These are phyloP conservation scores for Halictus rubicundus DNA, from an alignment of 1,140 invertebrate genomes.

Conservation along the genomic window DNA sequence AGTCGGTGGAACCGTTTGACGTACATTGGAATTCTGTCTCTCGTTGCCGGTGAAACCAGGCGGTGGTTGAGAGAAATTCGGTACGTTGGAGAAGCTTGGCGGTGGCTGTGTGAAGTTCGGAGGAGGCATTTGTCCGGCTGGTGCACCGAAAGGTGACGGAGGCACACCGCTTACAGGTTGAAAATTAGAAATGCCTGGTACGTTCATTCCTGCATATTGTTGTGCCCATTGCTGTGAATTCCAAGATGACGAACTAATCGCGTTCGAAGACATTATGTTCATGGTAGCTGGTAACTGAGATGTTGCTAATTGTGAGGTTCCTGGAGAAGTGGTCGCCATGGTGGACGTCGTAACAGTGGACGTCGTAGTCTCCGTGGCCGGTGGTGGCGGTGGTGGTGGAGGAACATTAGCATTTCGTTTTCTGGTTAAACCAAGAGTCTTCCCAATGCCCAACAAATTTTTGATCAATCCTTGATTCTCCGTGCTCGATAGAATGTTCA, in stretches of 20 bases:
- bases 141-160: constrained; percentile 1
- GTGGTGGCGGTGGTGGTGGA: constrained; percentile 44
- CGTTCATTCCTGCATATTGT: constrained; percentile 69
- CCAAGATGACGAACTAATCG: constrained; percentile 66
- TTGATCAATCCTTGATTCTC: constrained; percentile 79
- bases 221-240: constrained; percentile 73
- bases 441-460: constrained; percentile 78
- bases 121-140: constrained; percentile 52
- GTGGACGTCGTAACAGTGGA: constrained; percentile 25
- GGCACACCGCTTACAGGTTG: constrained; percentile 36
- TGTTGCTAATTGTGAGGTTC: constrained; percentile 12
- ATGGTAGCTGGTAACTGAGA: constrained; percentile 43
- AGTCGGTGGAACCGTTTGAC: constrained; percentile 10
- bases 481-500: constrained; percentile 77
- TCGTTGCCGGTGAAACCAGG: constrained; percentile 51
- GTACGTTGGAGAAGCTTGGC: constrained; percentile 53
- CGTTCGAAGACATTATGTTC: constrained; percentile 65
- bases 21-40: constrained; percentile 52
- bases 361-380: constrained; percentile 38
- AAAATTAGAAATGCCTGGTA: constrained; percentile 30
- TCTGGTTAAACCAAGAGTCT: constrained; percentile 76
- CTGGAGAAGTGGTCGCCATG: constrained; percentile 9
- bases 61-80: constrained; percentile 66
- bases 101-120: constrained; percentile 69
- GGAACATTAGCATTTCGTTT: constrained; percentile 65